These are phyloP conservation scores for Eonycteris spelaea DNA, from an alignment of 2,113 vertebrate genomes.

Conservation along the genomic window DNA sequence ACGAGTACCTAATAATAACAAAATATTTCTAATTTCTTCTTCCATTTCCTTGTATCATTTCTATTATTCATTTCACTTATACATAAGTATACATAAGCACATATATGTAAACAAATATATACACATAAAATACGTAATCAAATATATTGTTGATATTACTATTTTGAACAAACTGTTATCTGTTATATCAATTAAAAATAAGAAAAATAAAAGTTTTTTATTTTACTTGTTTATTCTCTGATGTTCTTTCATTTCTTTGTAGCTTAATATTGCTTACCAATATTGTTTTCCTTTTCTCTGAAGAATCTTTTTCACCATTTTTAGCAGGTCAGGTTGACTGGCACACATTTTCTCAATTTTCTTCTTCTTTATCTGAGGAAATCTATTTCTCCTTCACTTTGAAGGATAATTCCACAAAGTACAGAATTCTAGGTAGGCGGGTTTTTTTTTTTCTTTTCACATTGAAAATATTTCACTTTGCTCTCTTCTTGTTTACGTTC, in stretches of 20 bases:
- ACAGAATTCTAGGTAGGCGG: not conserved
- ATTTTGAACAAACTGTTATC: not conserved
- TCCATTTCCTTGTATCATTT: not conserved
- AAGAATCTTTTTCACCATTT: not conserved
- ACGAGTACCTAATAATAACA: not conserved
- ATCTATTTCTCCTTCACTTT: not conserved
- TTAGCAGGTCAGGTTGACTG: not conserved
- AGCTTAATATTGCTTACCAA: not conserved
- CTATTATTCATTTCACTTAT: not conserved
- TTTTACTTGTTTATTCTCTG: not conserved
- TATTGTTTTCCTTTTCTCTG: not conserved
- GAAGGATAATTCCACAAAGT: not conserved
- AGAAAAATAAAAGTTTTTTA: not conserved
- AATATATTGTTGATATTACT: not conserved
- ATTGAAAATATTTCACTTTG: not conserved
- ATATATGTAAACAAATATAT: not conserved
- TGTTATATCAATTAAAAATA: not conserved
- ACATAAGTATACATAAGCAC: not conserved
- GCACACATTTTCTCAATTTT: not conserved
- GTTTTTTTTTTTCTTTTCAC: not conserved
- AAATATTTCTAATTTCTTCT: not conserved
- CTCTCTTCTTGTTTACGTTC: not conserved
- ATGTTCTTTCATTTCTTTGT: not conserved
- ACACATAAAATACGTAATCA: not conserved
- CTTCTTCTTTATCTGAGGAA: not conserved